These are phyloP conservation scores for Mixornis gularis DNA, from an alignment of 2,113 vertebrate species.

Conservation along the genomic window DNA sequence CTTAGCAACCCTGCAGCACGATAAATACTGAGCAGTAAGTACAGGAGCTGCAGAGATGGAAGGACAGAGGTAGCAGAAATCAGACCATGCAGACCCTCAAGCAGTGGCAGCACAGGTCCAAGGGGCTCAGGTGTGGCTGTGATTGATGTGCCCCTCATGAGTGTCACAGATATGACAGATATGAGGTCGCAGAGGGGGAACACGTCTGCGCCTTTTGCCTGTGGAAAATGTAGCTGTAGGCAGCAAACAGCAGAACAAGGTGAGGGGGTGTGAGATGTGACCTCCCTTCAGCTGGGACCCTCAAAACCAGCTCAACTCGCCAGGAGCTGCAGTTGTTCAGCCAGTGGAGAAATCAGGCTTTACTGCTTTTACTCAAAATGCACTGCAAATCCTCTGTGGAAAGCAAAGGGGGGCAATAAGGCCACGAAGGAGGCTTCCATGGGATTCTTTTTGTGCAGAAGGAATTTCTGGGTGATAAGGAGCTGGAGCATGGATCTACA, in stretches of 20 bases:
- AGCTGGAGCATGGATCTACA: background rate
- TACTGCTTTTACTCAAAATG: background rate
- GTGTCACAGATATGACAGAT: background rate
- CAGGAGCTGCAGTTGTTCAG: background rate
- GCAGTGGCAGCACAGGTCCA: background rate
- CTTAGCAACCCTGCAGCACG: background rate
- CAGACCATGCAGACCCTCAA: accelerated
- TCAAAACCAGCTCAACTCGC: background rate
- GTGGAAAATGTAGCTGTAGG: background rate
- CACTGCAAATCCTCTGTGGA: background rate
- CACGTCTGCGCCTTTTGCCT: accelerated
- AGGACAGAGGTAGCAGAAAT: background rate
- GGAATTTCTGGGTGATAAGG: background rate
- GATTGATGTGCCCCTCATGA: accelerated
- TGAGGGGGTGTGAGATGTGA: background rate
- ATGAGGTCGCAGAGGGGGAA: background rate
- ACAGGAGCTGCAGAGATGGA: background rate
- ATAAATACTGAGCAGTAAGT: background rate
- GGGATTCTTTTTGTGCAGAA: background rate
- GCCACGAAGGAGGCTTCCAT: background rate
- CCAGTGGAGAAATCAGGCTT: background rate
- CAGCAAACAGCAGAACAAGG: background rate
- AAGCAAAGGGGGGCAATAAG: background rate
- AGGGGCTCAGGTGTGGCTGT: background rate
- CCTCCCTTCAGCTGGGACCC: background rate